These are phyloP conservation scores for Pagrus major DNA, from an alignment of 2,113 vertebrate species.

Conservation along the genomic window DNA sequence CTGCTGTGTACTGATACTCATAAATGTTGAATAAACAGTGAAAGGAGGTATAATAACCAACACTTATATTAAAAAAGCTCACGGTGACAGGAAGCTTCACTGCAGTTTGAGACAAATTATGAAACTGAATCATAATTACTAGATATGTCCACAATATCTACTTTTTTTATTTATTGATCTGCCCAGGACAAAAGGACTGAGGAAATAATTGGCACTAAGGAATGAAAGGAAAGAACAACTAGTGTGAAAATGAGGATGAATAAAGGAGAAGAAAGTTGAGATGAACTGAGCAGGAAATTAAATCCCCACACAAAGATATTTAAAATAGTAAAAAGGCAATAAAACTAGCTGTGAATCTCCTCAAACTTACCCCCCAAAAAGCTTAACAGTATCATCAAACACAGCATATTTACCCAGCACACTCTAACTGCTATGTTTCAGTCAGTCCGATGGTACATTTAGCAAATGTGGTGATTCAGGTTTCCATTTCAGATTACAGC, in stretches of 20 bases:
- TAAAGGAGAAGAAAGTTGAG: neutral
- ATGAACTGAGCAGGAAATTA: neutral
- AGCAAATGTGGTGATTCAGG: constrained; percentile 1
- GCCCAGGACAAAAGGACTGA: neutral
- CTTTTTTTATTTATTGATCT: neutral
- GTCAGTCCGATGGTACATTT: neutral
- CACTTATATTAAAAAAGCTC: neutral
- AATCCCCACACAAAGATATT: neutral
- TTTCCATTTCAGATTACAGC: constrained; percentile 39
- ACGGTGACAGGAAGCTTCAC: neutral
- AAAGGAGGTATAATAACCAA: neutral
- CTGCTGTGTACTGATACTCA: neutral
- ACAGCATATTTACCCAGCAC: constrained; percentile 17
- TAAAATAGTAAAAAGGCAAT: neutral
- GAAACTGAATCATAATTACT: neutral
- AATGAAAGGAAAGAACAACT: neutral
- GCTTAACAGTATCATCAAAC: constrained; percentile 8
- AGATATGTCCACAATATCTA: neutral
- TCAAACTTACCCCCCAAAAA: neutral
- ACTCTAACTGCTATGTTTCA: constrained; percentile 11
- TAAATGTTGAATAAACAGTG: neutral
- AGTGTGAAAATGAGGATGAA: neutral
- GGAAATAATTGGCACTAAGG: neutral
- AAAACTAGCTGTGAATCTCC: neutral
- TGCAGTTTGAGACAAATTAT: neutral